A percentile compares a stretch with the other conserved stretches of the same genome.
Evolutionary conservation across 2,888 invertebrate genomes (phyloP).

Genomic region (Odontothrips loti): DNA sequence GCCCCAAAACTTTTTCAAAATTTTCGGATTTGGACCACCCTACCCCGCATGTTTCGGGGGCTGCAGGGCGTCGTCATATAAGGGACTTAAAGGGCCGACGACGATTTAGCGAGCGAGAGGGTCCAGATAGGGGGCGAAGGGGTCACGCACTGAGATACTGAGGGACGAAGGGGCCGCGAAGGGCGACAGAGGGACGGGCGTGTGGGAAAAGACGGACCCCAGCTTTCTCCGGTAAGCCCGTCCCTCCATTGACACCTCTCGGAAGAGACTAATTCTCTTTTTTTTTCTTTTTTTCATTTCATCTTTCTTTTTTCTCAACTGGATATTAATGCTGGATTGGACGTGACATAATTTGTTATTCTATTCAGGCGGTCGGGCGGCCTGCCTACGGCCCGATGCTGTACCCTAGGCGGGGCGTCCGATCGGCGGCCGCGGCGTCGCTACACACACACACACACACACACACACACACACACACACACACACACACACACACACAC

Average conservation of each 20-base stretch:
- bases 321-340: constrained; percentile 24
- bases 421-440: not conserved
- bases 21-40: too few relatives aligned
- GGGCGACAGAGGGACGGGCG: not conserved
- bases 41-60: too few relatives aligned
- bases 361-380: not conserved
- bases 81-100: too few relatives aligned
- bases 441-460: not conserved
- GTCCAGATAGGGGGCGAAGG: too few relatives aligned
- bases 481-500: too few relatives aligned
- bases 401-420: not conserved
- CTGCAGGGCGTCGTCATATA: too few relatives aligned
- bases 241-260: not conserved
- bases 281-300: not conserved
- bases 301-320: not conserved
- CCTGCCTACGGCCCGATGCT: not conserved
- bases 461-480: too few relatives aligned
- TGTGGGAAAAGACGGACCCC: not conserved
- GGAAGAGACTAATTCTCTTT: constrained; percentile 3
- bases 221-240: not conserved
- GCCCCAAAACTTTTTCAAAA: too few relatives aligned
- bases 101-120: too few relatives aligned
- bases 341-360: constrained; percentile 22
- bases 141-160: too few relatives aligned
- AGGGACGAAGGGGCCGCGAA: not conserved